Evolutionary conservation across 2,888 invertebrate genomes (phyloP), one percentile per base, ranked within the genome.

Genomic region (Hymenopus coronatus): DNA sequence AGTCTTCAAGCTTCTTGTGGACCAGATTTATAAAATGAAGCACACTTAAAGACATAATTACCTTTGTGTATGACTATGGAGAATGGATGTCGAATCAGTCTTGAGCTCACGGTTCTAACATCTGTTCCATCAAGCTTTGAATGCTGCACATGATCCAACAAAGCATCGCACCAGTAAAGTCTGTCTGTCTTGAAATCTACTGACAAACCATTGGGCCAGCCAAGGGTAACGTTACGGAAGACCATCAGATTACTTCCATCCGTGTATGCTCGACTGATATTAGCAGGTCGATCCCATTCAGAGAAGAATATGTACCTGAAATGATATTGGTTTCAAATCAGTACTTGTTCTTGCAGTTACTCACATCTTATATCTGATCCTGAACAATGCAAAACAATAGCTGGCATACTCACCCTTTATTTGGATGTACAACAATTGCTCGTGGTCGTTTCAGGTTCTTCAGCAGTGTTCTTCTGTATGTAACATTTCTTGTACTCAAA

Each of bases 171-270:
- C 99, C 99, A 99, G 93, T 99, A 99, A 0, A 99, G 94, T 25
- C 98, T 95, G 93, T 99, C 97, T 28, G 96, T 95, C 82, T 95
- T 95, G 92, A 97, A 98, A 93, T 99, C 99, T 90, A 99, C 97
- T 1, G 98, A 97, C 7, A 99, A 94, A 0, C 99, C 99, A 93
- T 99, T 99, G 0, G 99, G 99, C 99, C 99, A 99, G 4, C 99
- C 99, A 0, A 99, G 94, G 0, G 98, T 97, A 0, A 98, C 96
- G 92, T 98, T 97, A 91, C 97, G 96, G 92, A 99, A 99, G 0
- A 98, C 97, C 4, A 97, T 94, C 28, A 98, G 94, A 91, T 97
- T 97, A 0, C 96, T 96, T 2, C 99, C 99, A 92, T 99, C 99
- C 0, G 98, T 96, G 91, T 97, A 96, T 0, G 98, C 98, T 91